Percentiles rank a stretch among this genome's conserved stretches.
These are phyloP conservation scores for Alces alces DNA, from an alignment of 2,113 vertebrate genomes.

Conservation along the genomic window DNA sequence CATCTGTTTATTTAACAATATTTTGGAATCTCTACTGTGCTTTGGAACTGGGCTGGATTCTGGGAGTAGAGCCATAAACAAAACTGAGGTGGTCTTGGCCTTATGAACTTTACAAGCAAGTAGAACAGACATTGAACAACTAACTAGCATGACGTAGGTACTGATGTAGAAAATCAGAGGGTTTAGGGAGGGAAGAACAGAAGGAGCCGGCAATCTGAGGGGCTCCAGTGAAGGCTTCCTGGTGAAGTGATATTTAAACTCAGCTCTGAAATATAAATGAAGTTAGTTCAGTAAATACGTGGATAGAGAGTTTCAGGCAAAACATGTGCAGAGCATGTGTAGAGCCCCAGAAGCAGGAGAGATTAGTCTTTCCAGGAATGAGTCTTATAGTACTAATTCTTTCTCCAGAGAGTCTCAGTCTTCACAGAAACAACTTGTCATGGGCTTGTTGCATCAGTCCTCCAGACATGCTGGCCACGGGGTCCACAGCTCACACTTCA, in stretches of 20 bases:
- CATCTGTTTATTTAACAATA: background rate
- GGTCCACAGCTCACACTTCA: background rate
- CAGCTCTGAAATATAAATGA: background rate
- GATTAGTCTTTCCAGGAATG: conserved; percentile 35
- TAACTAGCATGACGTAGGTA: background rate
- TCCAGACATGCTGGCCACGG: background rate
- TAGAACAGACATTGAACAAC: background rate
- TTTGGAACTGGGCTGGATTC: background rate
- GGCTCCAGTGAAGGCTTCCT: background rate
- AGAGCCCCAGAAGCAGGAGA: background rate
- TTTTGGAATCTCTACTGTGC: background rate
- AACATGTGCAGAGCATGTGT: conserved; percentile 22
- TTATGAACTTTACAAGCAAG: background rate
- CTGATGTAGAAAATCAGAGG: background rate
- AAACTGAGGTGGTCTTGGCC: background rate
- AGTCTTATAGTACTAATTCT: background rate
- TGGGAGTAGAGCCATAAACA: background rate
- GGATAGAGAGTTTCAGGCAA: background rate
- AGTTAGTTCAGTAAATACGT: background rate
- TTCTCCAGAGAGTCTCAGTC: background rate
- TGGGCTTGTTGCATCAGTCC: background rate
- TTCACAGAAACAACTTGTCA: background rate
- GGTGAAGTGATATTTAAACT: background rate
- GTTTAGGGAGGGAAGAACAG: background rate
- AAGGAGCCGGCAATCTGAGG: background rate